Evolutionary conservation across 2,113 vertebrate species (phyloP), one percentile per base, ranked within the genome.

Genomic region (Paradoxurus hermaphroditus): DNA sequence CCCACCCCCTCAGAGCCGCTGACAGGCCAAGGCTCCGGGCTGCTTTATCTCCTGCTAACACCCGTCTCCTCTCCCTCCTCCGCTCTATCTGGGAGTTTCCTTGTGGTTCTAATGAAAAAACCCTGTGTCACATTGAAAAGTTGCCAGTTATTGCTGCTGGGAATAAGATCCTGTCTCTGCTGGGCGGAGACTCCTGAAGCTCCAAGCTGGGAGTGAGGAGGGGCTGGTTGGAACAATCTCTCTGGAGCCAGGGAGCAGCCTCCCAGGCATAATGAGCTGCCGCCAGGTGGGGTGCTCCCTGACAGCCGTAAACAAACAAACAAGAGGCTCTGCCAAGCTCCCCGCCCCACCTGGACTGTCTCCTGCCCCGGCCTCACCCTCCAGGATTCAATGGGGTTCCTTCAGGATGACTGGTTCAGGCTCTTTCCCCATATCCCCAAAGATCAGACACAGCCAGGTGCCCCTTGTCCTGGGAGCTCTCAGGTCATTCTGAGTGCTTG

Each of bases 1-100:
- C 63, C 72, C 53, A n/a, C 62, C 87, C 31, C 41, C 0, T 1
- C 63, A 5, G 21, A 89, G 88, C 85, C 2, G 0, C 44, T 46
- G 82, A 87, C 63, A 91, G 86, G 67, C 75, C 31, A 3, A 34
- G 44, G 56, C 93, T 83, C 67, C 7, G 3, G 63, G 87, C 75
- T 19, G 87, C 81, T 96, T 97, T 97, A 95, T 98, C 91, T 97
- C 94, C 34, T 3, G 73, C 88, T 46, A 68, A 97, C 94, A 97
- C 34, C 85, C 19, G 72, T 82, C 86, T 94, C 67, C 89, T 90
- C 41, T 67, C 67, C 63, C 51, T 62, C 51, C 13, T 3, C 39
- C 49, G 62, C 73, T 91, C 75, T 89, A 77, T 70, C 78, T 92
- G 8, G 9, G 94, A 92, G 93, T 86, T 94, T 93, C 73, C 90